Evolutionary conservation across 2,113 vertebrate genomes (phyloP).

Genomic region (Tragelaphus imberbis): DNA sequence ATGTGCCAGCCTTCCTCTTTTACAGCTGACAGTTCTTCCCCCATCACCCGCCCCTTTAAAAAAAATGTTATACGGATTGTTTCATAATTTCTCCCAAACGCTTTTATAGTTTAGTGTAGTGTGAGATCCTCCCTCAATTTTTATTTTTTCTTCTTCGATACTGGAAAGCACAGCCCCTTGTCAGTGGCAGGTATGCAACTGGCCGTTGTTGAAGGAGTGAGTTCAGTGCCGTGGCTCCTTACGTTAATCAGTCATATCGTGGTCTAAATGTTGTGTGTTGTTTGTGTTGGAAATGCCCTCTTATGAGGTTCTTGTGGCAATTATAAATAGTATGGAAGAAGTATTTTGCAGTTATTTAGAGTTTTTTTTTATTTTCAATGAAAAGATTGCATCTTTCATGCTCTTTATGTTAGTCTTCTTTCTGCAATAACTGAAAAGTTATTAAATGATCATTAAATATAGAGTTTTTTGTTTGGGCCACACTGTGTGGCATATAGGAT

Average conservation of each 20-base stretch:
- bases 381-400: not conserved
- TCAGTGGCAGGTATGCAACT: conserved; percentile 50
- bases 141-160: not conserved
- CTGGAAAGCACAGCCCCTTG: not conserved
- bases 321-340: not conserved
- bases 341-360: not conserved
- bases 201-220: conserved; percentile 45
- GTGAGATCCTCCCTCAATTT: not conserved
- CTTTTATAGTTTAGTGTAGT: not conserved
- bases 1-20: conserved; percentile 13
- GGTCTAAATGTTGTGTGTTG: conserved; percentile 65
- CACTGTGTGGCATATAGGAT: not conserved
- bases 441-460: not conserved
- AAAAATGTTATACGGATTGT: not conserved
- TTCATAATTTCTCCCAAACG: not conserved
- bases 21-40: not conserved
- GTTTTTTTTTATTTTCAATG: not conserved
- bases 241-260: conserved; percentile 39
- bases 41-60: not conserved
- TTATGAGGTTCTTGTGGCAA: not conserved
- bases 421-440: not conserved
- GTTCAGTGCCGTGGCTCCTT: conserved; percentile 39
- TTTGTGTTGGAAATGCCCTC: conserved; percentile 46
- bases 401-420: not conserved
- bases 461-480: not conserved